A percentile compares a stretch with the other conserved stretches of the same genome.
phyloP scores from a whole-genome alignment of 2,113 vertebrate species.

The Tor tambroides region DNA sequence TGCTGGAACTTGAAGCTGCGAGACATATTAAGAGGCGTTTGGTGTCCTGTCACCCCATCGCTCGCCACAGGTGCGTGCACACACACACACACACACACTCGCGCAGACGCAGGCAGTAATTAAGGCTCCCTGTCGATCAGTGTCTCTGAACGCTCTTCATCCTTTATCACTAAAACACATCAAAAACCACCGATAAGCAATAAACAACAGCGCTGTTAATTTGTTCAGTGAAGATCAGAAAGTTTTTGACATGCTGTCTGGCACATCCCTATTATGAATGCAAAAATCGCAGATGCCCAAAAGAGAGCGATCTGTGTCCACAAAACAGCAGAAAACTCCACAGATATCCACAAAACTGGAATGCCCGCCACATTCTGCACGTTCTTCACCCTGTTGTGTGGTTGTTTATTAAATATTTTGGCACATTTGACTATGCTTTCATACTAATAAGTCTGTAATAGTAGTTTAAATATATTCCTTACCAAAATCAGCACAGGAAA shows the following conservation, averaged over 20 bases:
- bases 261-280: neutral
- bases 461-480: neutral
- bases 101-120: slow-evolving; percentile 36
- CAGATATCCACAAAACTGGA: neutral
- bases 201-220: slow-evolving; percentile 46
- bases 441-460: neutral
- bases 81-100: slow-evolving; percentile 15
- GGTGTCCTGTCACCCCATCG: slow-evolving; percentile 46
- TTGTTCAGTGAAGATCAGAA: slow-evolving; percentile 38
- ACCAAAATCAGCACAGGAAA: neutral
- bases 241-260: slow-evolving; percentile 9
- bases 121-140: slow-evolving; percentile 46
- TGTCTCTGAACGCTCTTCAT: slow-evolving; percentile 40
- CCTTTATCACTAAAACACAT: slow-evolving; percentile 59
- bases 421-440: neutral
- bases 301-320: neutral
- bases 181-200: slow-evolving; percentile 52
- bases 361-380: neutral
- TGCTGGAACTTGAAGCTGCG: slow-evolving; percentile 33
- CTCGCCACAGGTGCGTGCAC: slow-evolving; percentile 25
- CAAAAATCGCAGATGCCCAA: neutral
- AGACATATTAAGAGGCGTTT: slow-evolving; percentile 49
- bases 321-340: neutral
- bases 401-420: neutral
- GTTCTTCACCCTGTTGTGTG: neutral